These are phyloP conservation scores for Galerucella nymphaeae DNA, from an alignment of 2,888 invertebrate genomes.

Conservation along the genomic window DNA sequence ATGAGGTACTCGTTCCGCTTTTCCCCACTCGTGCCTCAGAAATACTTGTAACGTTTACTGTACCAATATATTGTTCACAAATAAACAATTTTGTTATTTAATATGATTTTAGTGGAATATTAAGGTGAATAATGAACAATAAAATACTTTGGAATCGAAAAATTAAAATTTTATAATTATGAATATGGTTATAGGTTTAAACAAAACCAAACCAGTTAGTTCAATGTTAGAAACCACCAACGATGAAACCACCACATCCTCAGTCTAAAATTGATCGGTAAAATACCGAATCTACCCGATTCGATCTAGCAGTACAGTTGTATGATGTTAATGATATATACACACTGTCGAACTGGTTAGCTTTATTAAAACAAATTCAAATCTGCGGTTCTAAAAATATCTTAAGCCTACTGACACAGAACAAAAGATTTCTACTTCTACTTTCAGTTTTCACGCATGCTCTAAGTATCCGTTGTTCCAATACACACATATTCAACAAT, in stretches of 20 bases:
- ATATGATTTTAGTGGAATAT: neutral
- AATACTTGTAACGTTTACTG: too few species aligned
- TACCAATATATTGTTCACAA: too few species aligned
- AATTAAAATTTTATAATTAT: neutral
- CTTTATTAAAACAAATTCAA: neutral
- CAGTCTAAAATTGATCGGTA: neutral
- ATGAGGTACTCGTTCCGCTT: too few species aligned
- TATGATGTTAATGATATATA: neutral
- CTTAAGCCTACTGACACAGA: neutral
- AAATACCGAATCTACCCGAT: neutral
- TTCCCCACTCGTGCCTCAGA: too few species aligned
- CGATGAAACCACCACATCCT: too few species aligned
- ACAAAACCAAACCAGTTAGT: neutral
- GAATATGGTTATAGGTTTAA: neutral
- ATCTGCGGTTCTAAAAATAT: neutral
- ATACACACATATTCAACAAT: neutral
- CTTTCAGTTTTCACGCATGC: slow-evolving; percentile 1
- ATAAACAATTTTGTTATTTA: neutral
- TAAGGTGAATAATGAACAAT: neutral
- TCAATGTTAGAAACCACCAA: neutral
- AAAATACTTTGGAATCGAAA: neutral
- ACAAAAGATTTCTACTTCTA: neutral
- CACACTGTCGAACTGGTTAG: neutral
- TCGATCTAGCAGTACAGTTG: neutral
- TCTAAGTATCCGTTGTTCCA: neutral